phyloP scores from a whole-genome alignment of 1,140 invertebrate species.

The Sminthurinus signatus region DNA sequence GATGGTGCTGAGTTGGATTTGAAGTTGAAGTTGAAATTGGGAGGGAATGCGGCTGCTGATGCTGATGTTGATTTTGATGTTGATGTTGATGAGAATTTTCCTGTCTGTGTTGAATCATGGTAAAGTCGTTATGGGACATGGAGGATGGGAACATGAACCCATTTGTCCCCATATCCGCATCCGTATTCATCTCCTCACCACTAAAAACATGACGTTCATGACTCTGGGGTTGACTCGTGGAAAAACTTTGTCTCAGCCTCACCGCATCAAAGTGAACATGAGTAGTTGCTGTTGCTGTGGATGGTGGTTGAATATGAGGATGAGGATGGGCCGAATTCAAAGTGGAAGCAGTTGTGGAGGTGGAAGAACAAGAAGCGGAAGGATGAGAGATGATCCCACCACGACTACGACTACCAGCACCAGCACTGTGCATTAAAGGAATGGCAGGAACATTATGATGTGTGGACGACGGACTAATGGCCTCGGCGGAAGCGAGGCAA shows the following conservation, averaged over 20 bases:
- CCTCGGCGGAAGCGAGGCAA: constrained; percentile 32
- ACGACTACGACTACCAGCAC: too few species aligned
- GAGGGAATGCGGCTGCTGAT: background rate
- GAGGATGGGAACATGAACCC: too few species aligned
- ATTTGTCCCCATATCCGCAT: background rate
- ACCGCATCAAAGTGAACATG: constrained; percentile 1
- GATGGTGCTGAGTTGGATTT: background rate
- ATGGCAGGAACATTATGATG: background rate
- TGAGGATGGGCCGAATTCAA: background rate
- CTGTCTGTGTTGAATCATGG: background rate
- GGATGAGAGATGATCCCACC: too few species aligned
- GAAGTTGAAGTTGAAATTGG: background rate
- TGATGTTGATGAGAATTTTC: background rate
- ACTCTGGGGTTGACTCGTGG: background rate
- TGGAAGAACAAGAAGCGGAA: background rate
- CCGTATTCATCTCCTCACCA: background rate
- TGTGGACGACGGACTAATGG: constrained; percentile 13
- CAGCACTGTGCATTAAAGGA: too few species aligned
- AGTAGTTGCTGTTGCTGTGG: constrained; percentile 5
- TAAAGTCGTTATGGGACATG: background rate
- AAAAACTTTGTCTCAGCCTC: background rate
- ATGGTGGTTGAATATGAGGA: background rate
- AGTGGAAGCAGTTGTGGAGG: background rate
- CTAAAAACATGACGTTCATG: background rate
- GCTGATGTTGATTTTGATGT: background rate